Evolutionary conservation across 2,113 vertebrate species (phyloP), one percentile per base, ranked within the genome.

Genomic region (Dicrurus megarhynchus): DNA sequence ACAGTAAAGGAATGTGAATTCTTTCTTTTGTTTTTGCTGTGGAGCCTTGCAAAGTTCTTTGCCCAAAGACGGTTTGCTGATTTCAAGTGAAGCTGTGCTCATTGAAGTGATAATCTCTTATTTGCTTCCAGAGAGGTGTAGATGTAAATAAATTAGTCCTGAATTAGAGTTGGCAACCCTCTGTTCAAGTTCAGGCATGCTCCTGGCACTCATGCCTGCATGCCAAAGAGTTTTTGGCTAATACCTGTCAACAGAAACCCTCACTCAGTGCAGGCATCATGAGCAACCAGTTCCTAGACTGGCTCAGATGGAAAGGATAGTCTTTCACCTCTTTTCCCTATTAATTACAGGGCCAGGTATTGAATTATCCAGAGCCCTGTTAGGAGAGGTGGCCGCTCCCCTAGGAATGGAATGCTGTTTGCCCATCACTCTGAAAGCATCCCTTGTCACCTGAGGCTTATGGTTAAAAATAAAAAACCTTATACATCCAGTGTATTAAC

Each of bases 241-340:
- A 79, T 75, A 56, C 22, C 24, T 83, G 61, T 71, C 81, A 82
- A 87, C 85, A 95, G 87, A 94, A 97, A 87, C 78, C 61, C 67
- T 91, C 1, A 1, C 61, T 92, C 23, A 16, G 14, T 44, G 19
- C 41, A 68, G 60, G 56, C 56, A 55, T 52, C 6, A 0, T 16
- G 53, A 87, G 61, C 87, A 96, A 96, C 87, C 78, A n/a, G 81
- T 94, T 91, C 87, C 78, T 93, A 56, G 74, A 41, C 65, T 90
- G 61, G 92, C 61, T 93, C 4, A 73, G 74, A 26, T 68, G 59
- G 90, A 84, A 93, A 69, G 44, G 33, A 27, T 64, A 91, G 41
- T 79, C 78, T 87, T 96, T 81, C 44, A 49, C 77, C 74, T 87
- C 50, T 91, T 42, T 78, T 84, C 35, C 44, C 28, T 60, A 20